These are phyloP conservation scores for Ditylenchus dipsaci DNA, from an alignment of 1,140 invertebrate species.

Conservation along the genomic window DNA sequence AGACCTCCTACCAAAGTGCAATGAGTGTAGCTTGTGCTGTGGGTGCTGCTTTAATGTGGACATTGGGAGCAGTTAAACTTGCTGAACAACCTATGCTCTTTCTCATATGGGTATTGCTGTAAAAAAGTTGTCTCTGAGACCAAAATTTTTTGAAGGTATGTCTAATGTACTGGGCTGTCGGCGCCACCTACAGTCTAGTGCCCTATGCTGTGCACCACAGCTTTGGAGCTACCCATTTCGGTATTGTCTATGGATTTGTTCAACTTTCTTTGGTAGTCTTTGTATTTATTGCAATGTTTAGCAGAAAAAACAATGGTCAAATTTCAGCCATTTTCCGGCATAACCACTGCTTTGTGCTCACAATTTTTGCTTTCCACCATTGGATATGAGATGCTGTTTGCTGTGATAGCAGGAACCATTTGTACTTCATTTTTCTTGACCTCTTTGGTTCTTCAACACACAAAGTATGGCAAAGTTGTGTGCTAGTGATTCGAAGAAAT, in stretches of 20 bases:
- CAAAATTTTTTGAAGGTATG: constrained; percentile 19
- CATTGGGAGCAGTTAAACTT: constrained; percentile 27
- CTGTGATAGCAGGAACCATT: constrained; percentile 26
- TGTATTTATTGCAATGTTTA: not conserved
- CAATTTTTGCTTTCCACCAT: constrained; percentile 33
- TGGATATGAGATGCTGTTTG: constrained; percentile 33
- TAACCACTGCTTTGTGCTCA: constrained; percentile 35
- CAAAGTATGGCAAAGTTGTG: constrained; percentile 3
- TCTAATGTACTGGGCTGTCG: constrained; percentile 27
- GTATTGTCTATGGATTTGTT: constrained; percentile 38
- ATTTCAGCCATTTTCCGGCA: constrained; percentile 27
- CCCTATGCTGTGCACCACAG: constrained; percentile 38
- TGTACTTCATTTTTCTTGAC: constrained; percentile 36
- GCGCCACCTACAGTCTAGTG: constrained; percentile 39
- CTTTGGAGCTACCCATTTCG: constrained; percentile 40
- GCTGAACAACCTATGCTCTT: constrained; percentile 19
- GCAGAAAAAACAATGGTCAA: not conserved
- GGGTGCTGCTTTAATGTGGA: constrained; percentile 43
- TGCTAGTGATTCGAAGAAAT: no score
- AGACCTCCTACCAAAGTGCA: constrained; percentile 41
- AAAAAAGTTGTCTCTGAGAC: not conserved
- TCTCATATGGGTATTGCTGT: constrained; percentile 22
- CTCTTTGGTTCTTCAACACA: not conserved
- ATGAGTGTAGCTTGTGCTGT: constrained; percentile 41
- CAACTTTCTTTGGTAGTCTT: constrained; percentile 35